phyloP scores from a whole-genome alignment of 2,113 vertebrate species.

The Oncorhynchus keta region DNA sequence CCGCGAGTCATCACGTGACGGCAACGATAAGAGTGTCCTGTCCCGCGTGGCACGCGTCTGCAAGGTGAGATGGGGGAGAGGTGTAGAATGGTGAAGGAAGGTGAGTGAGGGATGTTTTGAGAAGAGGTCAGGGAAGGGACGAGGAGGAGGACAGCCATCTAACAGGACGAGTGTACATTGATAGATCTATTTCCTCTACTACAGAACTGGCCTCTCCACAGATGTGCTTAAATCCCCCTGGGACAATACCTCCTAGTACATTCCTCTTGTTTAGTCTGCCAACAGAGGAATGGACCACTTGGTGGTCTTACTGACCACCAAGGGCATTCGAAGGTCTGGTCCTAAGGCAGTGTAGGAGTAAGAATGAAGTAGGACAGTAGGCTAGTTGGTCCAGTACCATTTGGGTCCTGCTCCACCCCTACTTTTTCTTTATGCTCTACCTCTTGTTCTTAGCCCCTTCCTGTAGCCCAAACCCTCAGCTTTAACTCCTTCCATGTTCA shows the following conservation, averaged over 20 bases:
- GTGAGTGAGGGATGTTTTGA: not conserved
- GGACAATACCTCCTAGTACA: slow-evolving; percentile 42
- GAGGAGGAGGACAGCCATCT: not conserved
- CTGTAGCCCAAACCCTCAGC: not conserved
- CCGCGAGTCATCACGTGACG: slow-evolving; percentile 90
- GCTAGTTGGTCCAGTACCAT: not conserved
- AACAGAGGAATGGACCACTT: slow-evolving; percentile 32
- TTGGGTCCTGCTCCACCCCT: not conserved
- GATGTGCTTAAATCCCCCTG: slow-evolving; percentile 33
- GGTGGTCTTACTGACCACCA: slow-evolving; percentile 26
- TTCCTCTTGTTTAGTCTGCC: slow-evolving; percentile 50
- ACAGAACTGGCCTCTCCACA: slow-evolving; percentile 11
- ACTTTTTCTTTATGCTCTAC: no score
- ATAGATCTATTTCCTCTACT: not conserved
- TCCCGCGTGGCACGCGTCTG: slow-evolving; percentile 95
- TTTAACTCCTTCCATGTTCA: no score
- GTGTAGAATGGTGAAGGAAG: slow-evolving; percentile 19
- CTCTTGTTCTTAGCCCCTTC: not conserved
- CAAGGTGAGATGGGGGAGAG: slow-evolving; percentile 78
- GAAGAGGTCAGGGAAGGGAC: not conserved
- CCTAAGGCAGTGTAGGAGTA: slow-evolving; percentile 13
- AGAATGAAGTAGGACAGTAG: slow-evolving; percentile 3
- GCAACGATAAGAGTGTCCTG: slow-evolving; percentile 87
- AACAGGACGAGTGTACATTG: slow-evolving; percentile 2
- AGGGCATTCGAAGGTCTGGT: not conserved